Evolutionary conservation across 2,888 invertebrate genomes (phyloP).

Genomic region (Drosophila putrida): DNA sequence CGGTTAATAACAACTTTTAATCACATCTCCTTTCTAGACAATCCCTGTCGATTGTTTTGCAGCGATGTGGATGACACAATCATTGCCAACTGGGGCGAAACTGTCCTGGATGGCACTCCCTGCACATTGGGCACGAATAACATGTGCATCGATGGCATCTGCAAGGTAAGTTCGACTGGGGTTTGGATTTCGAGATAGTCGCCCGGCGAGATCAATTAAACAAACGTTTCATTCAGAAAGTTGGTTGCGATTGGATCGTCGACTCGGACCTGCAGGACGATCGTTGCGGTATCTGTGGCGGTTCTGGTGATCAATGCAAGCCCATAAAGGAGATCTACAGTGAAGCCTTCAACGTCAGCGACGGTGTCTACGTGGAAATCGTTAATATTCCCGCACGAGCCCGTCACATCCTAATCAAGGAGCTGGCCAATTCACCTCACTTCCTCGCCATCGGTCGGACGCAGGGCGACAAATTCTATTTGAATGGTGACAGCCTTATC

Average conservation of each 20-base stretch:
- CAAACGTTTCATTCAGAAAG: slow-evolving; percentile 88
- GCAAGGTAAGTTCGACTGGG: slow-evolving; percentile 87
- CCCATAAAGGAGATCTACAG: slow-evolving; percentile 87
- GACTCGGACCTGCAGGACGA: slow-evolving; percentile 93
- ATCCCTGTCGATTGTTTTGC: slow-evolving; percentile 93
- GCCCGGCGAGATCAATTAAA: slow-evolving; percentile 64
- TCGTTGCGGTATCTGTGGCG: slow-evolving; percentile 94
- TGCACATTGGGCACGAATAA: slow-evolving; percentile 93
- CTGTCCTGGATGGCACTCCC: slow-evolving; percentile 93
- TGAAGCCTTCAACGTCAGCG: slow-evolving; percentile 87
- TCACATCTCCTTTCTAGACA: slow-evolving; percentile 85
- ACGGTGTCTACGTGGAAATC: slow-evolving; percentile 87
- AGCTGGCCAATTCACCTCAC: slow-evolving; percentile 91
- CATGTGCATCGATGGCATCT: slow-evolving; percentile 93
- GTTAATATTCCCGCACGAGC: slow-evolving; percentile 92
- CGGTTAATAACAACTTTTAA: too few species aligned
- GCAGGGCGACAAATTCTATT: slow-evolving; percentile 88
- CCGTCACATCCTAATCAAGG: slow-evolving; percentile 91
- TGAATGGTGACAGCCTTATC: slow-evolving; percentile 92
- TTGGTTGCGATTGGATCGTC: slow-evolving; percentile 96
- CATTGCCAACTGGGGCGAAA: slow-evolving; percentile 91
- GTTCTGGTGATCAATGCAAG: slow-evolving; percentile 92
- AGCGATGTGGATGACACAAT: slow-evolving; percentile 91
- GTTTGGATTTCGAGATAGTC: background rate
- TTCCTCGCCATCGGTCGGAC: slow-evolving; percentile 92